Evolutionary conservation across 2,797 vertebrate species (phyloP).

Genomic region (Falco cherrug): DNA sequence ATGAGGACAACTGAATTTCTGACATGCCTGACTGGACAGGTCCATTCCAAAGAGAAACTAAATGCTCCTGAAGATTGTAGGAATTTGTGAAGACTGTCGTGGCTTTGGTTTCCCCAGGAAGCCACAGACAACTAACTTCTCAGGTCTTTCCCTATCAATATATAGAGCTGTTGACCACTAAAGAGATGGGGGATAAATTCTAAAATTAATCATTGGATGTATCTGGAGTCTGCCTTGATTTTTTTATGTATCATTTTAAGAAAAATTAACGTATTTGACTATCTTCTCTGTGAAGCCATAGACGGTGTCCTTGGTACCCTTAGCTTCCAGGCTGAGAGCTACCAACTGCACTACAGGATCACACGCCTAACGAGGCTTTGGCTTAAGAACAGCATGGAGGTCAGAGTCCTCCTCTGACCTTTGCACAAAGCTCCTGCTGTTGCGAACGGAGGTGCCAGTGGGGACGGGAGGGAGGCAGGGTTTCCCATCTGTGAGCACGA

Average conservation of each 20-base stretch:
- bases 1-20: background rate
- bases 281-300: background rate
- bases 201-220: background rate
- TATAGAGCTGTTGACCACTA: background rate
- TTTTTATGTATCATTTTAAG: background rate
- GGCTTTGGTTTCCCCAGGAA: background rate
- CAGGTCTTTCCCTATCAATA: background rate
- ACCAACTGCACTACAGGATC: background rate
- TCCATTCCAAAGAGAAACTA: background rate
- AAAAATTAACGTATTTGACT: background rate
- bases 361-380: background rate
- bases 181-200: background rate
- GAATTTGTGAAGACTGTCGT: background rate
- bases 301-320: background rate
- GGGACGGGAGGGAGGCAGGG: background rate
- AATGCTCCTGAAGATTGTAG: background rate
- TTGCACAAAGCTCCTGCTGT: background rate
- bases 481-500: background rate
- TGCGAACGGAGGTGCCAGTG: background rate
- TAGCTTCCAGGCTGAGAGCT: background rate
- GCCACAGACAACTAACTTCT: background rate
- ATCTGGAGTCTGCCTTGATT: background rate
- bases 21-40: background rate
- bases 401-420: background rate
- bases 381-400: background rate